phyloP scores from a whole-genome alignment of 53 echinoderm and acorn worm genomes.

The Mesocentrotus franciscanus region DNA sequence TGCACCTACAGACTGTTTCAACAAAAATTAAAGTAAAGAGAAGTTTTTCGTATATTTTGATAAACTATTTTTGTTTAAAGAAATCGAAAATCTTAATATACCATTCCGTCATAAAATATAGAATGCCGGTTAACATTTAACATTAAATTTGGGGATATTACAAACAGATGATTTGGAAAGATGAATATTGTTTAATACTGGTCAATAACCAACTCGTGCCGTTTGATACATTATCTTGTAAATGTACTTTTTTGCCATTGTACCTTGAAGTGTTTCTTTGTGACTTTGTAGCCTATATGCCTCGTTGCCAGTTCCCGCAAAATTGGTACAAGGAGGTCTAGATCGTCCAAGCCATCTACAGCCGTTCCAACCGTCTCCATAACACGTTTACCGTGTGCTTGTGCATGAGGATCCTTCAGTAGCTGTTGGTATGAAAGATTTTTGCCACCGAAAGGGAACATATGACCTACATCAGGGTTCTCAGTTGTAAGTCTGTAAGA shows the following conservation, averaged over 20 bases:
- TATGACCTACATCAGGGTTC: constrained; percentile 45
- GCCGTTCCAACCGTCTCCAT: constrained; percentile 74
- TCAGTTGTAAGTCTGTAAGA: constrained; percentile 60
- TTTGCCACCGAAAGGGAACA: constrained; percentile 71
- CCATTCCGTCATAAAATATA: too few species aligned
- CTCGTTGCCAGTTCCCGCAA: constrained; percentile 67
- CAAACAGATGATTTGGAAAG: too few species aligned
- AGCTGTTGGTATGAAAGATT: constrained; percentile 64
- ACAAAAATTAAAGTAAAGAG: neutral
- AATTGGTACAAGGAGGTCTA: constrained; percentile 68
- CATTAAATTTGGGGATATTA: too few species aligned
- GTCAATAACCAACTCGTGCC: too few species aligned
- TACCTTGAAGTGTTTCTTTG: constrained; percentile 32
- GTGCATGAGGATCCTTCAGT: constrained; percentile 48
- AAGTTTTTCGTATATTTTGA: neutral
- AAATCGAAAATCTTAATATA: too few species aligned
- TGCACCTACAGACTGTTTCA: constrained; percentile 50
- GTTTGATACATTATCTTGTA: neutral
- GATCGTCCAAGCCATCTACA: constrained; percentile 69
- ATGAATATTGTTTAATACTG: too few species aligned
- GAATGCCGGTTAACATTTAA: too few species aligned
- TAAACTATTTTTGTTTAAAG: too few species aligned
- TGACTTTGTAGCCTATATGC: constrained; percentile 59
- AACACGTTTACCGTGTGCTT: constrained; percentile 69
- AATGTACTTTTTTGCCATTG: neutral